These are phyloP conservation scores for Leucozona laternaria DNA, from an alignment of 2,888 invertebrate species.

Conservation along the genomic window DNA sequence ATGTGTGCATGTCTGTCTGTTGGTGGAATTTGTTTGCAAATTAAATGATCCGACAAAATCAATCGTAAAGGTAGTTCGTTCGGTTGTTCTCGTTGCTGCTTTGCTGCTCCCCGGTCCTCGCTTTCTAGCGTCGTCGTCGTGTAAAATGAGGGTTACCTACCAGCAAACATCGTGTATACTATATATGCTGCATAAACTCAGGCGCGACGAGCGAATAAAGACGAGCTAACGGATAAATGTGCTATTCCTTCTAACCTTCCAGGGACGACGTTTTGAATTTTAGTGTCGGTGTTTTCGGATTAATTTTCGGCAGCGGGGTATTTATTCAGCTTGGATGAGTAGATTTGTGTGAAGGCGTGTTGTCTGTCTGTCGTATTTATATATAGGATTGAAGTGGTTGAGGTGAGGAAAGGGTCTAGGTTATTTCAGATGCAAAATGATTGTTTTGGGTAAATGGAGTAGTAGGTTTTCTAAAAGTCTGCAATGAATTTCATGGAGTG, in stretches of 20 bases:
- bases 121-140: conserved; percentile 1
- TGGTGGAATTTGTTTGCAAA: conserved; percentile 74
- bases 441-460: background rate
- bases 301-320: conserved; percentile 70
- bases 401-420: background rate
- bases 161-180: conserved; percentile 51
- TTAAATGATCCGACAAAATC: conserved; percentile 76
- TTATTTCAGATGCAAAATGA: background rate
- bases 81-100: conserved; percentile 50
- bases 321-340: conserved; percentile 57
- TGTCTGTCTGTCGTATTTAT: conserved; percentile 42
- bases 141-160: conserved; percentile 23
- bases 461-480: background rate
- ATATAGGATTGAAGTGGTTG: conserved; percentile 40
- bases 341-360: conserved; percentile 66
- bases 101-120: conserved; percentile 25
- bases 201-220: conserved; percentile 18
- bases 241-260: conserved; percentile 58
- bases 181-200: conserved; percentile 49
- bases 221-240: conserved; percentile 7
- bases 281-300: conserved; percentile 76
- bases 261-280: conserved; percentile 69
- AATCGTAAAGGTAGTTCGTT: conserved; percentile 74
- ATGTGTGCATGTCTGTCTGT: conserved; percentile 57
- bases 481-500: background rate